These are phyloP conservation scores for Falco biarmicus DNA, from an alignment of 2,797 vertebrate species.

Conservation along the genomic window DNA sequence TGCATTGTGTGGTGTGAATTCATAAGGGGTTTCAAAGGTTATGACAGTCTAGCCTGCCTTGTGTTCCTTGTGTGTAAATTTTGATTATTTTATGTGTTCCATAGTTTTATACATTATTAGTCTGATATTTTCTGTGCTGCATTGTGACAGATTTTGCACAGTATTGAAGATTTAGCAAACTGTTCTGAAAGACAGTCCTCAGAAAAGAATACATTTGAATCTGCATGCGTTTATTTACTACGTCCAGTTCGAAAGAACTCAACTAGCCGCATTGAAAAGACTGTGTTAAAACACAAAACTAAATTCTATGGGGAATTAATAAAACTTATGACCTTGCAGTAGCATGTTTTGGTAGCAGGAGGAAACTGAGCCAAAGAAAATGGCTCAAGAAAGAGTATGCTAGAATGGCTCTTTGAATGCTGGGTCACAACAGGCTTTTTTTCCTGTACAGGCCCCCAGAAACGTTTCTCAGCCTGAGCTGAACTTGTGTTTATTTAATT, in stretches of 20 bases:
- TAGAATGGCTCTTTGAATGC: not conserved
- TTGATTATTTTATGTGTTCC: not conserved
- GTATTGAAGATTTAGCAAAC: not conserved
- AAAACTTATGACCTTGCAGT: not conserved
- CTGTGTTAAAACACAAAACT: not conserved
- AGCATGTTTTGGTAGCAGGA: not conserved
- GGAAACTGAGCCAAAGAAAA: not conserved
- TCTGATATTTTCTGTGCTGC: not conserved
- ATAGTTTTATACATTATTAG: not conserved
- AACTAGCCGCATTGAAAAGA: not conserved
- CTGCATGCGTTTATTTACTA: not conserved
- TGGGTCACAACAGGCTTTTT: not conserved
- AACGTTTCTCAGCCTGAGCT: not conserved
- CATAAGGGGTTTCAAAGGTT: not conserved
- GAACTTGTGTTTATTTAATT: constrained; percentile 3
- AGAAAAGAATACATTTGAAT: not conserved
- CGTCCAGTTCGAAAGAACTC: not conserved
- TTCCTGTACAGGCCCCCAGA: not conserved
- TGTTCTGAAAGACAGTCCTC: not conserved
- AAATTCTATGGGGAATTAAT: not conserved
- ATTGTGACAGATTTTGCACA: not conserved
- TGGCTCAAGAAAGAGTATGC: not conserved
- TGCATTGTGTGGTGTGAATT: constrained; percentile 50
- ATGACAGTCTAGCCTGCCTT: not conserved
- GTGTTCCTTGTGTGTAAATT: not conserved